Conservation (phyloP, 1,140 invertebrate genomes). For the Macrocentrus cingulum region DNA sequence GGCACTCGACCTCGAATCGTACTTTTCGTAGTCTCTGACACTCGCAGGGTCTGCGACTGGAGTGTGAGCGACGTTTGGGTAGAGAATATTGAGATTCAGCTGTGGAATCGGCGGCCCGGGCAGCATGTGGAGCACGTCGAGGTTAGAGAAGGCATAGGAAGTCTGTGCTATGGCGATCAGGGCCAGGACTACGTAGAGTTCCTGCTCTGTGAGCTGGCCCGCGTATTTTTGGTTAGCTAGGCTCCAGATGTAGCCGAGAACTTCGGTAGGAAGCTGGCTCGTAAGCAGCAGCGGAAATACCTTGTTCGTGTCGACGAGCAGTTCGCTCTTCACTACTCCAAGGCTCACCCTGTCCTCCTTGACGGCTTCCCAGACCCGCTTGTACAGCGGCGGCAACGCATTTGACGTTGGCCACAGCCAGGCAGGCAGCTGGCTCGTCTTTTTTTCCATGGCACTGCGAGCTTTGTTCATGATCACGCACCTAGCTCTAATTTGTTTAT, state of each 20-base stretch:
- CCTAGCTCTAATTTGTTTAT: too few species aligned
- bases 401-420: constrained; percentile 59
- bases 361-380: constrained; percentile 57
- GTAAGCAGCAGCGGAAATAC: constrained; percentile 66
- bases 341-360: constrained; percentile 42
- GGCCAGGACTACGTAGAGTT: constrained; percentile 65
- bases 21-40: background rate
- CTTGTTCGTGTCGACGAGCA: constrained; percentile 63
- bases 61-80: constrained; percentile 14
- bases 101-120: constrained; percentile 61
- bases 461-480: constrained; percentile 14
- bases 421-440: background rate
- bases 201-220: constrained; percentile 64
- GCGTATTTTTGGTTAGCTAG: constrained; percentile 65
- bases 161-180: constrained; percentile 67
- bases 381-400: constrained; percentile 56
- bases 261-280: constrained; percentile 63
- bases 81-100: constrained; percentile 49
- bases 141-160: constrained; percentile 58
- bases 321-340: constrained; percentile 39
- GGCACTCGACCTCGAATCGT: background rate
- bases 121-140: constrained; percentile 59
- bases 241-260: constrained; percentile 67
- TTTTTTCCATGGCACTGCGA: constrained; percentile 8
- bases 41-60: constrained; percentile 12